Conservation (phyloP, 2,113 vertebrate species). For the Sarotherodon lohbergeri region DNA sequence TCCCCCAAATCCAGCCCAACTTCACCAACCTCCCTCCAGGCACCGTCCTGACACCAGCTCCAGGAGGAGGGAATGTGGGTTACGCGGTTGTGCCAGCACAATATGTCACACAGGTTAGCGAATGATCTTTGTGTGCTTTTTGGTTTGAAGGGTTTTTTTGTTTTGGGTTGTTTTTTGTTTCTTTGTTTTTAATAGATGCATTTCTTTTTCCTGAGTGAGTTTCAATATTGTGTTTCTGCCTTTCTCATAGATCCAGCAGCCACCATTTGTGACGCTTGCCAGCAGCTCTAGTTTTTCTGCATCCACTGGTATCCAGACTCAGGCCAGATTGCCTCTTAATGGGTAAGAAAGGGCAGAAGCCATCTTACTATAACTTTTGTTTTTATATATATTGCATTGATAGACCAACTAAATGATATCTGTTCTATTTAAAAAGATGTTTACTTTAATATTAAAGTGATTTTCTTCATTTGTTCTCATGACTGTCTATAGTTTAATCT, state of each 20-base stretch:
- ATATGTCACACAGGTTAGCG: constrained; percentile 90
- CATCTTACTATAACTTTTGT: not conserved
- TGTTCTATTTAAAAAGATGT: not conserved
- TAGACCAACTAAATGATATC: not conserved
- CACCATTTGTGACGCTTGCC: constrained; percentile 88
- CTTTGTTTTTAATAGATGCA: too few relatives aligned
- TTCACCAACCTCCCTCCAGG: constrained; percentile 93
- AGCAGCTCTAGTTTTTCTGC: constrained; percentile 85
- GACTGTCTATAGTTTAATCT: not conserved
- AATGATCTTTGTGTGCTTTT: not conserved
- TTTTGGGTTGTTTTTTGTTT: not conserved
- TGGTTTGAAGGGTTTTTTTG: not conserved
- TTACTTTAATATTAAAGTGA: not conserved
- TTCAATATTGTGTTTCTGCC: not conserved
- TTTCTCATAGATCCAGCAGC: constrained; percentile 82
- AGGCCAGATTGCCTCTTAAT: constrained; percentile 88
- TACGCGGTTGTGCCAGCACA: constrained; percentile 94
- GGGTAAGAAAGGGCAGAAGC: constrained; percentile 78
- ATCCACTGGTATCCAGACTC: constrained; percentile 83
- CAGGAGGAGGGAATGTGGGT: constrained; percentile 86
- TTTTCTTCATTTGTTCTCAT: not conserved
- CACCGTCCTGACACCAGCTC: constrained; percentile 89
- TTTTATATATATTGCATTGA: not conserved
- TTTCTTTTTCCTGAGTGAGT: not conserved
- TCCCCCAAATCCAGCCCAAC: constrained; percentile 96